phyloP scores from a whole-genome alignment of 2,888 invertebrate species.

The Cerceris rybyensis region DNA sequence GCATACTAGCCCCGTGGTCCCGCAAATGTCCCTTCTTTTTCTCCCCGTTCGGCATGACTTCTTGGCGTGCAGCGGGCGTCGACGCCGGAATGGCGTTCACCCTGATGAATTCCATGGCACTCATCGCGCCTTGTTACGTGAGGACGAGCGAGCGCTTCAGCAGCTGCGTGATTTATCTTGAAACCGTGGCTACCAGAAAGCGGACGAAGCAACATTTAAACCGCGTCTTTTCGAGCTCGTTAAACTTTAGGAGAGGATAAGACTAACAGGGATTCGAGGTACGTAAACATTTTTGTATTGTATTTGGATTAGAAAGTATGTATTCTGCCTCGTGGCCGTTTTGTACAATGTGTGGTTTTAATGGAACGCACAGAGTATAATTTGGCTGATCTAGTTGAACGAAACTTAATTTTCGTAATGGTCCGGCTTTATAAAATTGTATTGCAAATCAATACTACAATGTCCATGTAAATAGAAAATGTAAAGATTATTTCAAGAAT shows the following conservation, averaged over 20 bases:
- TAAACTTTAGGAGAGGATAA: neutral
- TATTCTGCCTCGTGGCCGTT: no score
- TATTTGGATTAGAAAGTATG: no score
- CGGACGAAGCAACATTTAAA: neutral
- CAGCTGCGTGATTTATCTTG: constrained; percentile 33
- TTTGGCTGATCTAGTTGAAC: no score
- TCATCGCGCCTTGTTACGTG: constrained; percentile 34
- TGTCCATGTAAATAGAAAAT: no score
- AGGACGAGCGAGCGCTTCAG: constrained; percentile 15
- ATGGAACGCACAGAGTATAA: no score
- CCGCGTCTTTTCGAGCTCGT: neutral
- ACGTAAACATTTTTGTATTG: no score
- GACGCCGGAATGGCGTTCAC: neutral
- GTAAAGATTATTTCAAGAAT: no score
- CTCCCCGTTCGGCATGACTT: neutral
- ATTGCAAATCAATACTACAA: no score
- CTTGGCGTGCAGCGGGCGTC: neutral
- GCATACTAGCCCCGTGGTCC: constrained; percentile 20
- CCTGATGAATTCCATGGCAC: constrained; percentile 24
- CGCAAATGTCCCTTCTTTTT: constrained; percentile 18
- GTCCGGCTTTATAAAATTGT: no score
- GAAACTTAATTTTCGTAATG: no score
- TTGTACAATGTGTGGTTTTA: no score
- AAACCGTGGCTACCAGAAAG: neutral
- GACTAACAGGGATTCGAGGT: no score